Percentiles rank a stretch among this genome's conserved stretches.
These are phyloP conservation scores for Brachionus calyciflorus DNA, from an alignment of 1,140 invertebrate genomes.

Conservation along the genomic window DNA sequence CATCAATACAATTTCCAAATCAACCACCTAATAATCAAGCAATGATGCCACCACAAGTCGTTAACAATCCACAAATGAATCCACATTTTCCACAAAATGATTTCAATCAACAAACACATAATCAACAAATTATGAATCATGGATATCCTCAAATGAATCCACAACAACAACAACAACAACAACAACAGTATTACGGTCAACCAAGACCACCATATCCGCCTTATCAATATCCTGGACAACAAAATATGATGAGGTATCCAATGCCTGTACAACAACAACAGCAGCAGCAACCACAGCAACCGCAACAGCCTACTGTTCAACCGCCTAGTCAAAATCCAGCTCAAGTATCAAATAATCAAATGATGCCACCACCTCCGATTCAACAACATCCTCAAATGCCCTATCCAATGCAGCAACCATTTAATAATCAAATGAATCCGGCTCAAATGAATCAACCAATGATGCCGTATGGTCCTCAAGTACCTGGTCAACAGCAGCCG, in stretches of 20 bases:
- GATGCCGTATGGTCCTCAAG: slow-evolving; percentile 31
- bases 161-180: no score
- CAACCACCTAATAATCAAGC: slow-evolving; percentile 48
- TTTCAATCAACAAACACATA: not conserved
- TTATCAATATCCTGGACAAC: slow-evolving; percentile 50
- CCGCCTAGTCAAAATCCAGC: no score
- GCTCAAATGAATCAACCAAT: slow-evolving; percentile 48
- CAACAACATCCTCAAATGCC: slow-evolving; percentile 47
- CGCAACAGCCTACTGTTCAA: slow-evolving; percentile 62
- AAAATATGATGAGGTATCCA: slow-evolving; percentile 48
- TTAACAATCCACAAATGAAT: not conserved
- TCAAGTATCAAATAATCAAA: slow-evolving; percentile 67
- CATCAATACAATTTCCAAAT: no score
- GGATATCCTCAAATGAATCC: slow-evolving; percentile 33
- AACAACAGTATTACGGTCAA: slow-evolving; percentile 57
- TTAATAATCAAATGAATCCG: no score
- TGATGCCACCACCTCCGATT: slow-evolving; percentile 72
- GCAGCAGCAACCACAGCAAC: slow-evolving; percentile 50
- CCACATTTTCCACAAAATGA: not conserved
- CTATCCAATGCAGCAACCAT: slow-evolving; percentile 41
- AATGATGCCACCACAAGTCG: slow-evolving; percentile 32
- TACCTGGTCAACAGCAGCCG: not conserved
- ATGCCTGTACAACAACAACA: slow-evolving; percentile 51
- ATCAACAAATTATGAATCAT: not conserved
- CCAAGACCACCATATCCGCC: slow-evolving; percentile 54